Evolutionary conservation across 2,888 invertebrate genomes (phyloP).

Genomic region (Halictus ligatus): DNA sequence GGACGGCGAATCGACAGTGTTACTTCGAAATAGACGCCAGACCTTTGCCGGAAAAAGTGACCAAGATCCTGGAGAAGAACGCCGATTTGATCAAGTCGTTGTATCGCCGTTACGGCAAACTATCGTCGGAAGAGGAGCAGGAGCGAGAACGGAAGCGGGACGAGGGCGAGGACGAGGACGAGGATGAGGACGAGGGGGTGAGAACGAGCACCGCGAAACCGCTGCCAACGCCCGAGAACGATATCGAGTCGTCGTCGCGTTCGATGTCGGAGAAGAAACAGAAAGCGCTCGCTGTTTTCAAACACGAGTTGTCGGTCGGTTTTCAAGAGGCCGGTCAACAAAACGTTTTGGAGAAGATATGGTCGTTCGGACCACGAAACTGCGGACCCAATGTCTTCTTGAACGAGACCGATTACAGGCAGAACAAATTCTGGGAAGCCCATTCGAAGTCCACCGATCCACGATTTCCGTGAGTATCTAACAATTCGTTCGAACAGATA

Average conservation of each 20-base stretch:
- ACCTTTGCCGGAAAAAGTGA: constrained; percentile 90
- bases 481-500: not conserved
- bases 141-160: not conserved
- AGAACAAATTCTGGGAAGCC: constrained; percentile 85
- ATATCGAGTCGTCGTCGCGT: constrained; percentile 11
- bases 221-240: not conserved
- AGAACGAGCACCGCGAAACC: not conserved
- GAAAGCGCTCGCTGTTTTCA: constrained; percentile 82
- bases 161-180: not conserved
- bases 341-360: constrained; percentile 89
- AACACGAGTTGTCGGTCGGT: constrained; percentile 86
- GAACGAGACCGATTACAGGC: constrained; percentile 91
- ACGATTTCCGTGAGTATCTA: constrained; percentile 74
- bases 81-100: constrained; percentile 89
- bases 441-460: constrained; percentile 72
- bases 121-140: constrained; percentile 14
- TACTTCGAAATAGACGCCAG: constrained; percentile 90
- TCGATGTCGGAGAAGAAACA: constrained; percentile 75
- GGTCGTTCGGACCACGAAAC: constrained; percentile 96
- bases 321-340: constrained; percentile 86
- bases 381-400: constrained; percentile 96
- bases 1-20: constrained; percentile 90
- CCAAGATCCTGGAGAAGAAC: constrained; percentile 90
- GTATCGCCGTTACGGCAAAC: constrained; percentile 84
- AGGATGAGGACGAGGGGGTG: not conserved